Percentiles rank a stretch among this genome's conserved stretches.
Evolutionary conservation across 2,113 vertebrate species (phyloP).

Genomic region (Coptodon bakossiorum): DNA sequence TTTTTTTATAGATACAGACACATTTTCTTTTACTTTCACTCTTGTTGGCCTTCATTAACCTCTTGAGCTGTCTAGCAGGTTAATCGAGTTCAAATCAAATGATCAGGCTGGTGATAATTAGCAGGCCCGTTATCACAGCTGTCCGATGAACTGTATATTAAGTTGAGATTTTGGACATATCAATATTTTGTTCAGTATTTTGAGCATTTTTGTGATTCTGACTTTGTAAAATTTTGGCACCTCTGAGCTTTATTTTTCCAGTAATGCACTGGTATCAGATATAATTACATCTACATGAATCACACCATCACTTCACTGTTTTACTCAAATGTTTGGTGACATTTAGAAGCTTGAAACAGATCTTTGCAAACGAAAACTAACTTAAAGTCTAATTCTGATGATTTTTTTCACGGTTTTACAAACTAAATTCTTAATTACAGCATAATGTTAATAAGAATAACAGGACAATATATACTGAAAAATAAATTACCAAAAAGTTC

Average conservation of each 20-base stretch:
- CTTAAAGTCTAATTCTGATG: not conserved
- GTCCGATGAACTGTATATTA: not conserved
- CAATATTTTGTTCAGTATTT: not conserved
- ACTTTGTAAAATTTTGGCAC: accelerated
- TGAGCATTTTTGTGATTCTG: not conserved
- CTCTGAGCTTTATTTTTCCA: not conserved
- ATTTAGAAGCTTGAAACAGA: not conserved
- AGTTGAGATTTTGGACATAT: not conserved
- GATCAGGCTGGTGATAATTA: not conserved
- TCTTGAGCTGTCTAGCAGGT: not conserved
- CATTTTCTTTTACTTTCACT: not conserved
- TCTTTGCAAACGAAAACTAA: not conserved
- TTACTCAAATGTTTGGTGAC: not conserved
- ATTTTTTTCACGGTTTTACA: not conserved
- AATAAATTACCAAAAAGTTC: not conserved
- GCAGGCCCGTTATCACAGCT: not conserved
- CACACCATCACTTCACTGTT: accelerated
- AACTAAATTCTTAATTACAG: not conserved
- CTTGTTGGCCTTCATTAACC: not conserved
- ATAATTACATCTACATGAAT: accelerated
- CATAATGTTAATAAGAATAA: not conserved
- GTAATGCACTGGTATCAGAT: not conserved
- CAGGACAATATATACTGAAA: not conserved
- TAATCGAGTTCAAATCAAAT: accelerated
- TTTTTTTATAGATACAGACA: not conserved